phyloP scores from a whole-genome alignment of 2,113 vertebrate genomes.

The Columba livia region DNA sequence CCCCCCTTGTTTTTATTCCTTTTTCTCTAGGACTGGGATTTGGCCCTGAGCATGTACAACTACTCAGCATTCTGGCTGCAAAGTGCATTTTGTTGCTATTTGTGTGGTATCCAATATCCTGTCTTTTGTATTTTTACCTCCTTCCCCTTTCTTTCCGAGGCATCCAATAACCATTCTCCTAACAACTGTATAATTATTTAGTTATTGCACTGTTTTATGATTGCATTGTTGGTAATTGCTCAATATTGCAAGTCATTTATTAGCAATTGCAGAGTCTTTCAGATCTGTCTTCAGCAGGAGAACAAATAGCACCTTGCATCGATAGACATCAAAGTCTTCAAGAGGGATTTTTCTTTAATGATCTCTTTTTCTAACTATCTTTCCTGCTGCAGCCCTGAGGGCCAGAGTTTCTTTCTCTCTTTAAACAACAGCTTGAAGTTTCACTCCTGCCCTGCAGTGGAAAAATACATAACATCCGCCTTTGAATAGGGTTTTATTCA shows the following conservation, averaged over 20 bases:
- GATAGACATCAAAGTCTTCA: conserved; percentile 36
- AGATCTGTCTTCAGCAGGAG: conserved; percentile 29
- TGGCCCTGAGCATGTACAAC: neutral
- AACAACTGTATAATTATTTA: conserved; percentile 51
- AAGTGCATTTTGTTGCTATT: neutral
- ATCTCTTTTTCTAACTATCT: neutral
- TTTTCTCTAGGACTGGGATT: neutral
- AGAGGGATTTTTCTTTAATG: conserved; percentile 32
- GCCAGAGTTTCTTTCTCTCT: neutral
- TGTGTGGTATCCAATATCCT: conserved; percentile 24
- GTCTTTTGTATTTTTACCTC: conserved; percentile 27
- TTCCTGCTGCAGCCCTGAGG: neutral
- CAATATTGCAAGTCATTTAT: conserved; percentile 53
- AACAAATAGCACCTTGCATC: conserved; percentile 50
- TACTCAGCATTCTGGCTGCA: conserved; percentile 5
- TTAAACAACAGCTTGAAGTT: neutral
- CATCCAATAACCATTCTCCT: neutral
- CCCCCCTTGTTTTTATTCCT: neutral
- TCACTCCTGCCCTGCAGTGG: neutral
- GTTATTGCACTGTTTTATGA: conserved; percentile 47
- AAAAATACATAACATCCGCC: conserved; percentile 18
- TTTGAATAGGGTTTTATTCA: conserved; percentile 9
- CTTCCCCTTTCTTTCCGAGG: conserved; percentile 12
- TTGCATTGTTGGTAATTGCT: conserved; percentile 60
- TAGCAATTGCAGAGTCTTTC: conserved; percentile 49